These are phyloP conservation scores for Siphonodentalium dalli DNA, from an alignment of 2,888 invertebrate genomes.

Conservation along the genomic window DNA sequence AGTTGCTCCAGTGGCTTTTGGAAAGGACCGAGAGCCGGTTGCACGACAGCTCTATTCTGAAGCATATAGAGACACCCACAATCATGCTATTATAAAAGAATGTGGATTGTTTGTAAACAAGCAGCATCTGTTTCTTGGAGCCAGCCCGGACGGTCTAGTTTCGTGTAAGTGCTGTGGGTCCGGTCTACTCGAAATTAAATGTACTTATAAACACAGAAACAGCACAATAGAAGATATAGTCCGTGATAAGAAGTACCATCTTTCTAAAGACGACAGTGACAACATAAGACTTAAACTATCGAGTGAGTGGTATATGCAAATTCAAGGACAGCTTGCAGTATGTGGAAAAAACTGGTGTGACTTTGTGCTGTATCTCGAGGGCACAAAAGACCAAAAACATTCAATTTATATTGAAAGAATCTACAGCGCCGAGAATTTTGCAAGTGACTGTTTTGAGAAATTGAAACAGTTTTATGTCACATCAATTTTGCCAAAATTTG, in stretches of 20 bases:
- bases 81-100: neutral
- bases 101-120: constrained; percentile 7
- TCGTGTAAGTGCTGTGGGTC: constrained; percentile 17
- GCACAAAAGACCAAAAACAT: too few relatives aligned
- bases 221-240: constrained; percentile 1
- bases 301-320: constrained; percentile 14
- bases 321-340: constrained; percentile 16
- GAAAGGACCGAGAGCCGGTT: constrained; percentile 7
- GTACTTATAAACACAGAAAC: constrained; percentile 7
- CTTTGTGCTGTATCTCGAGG: too few relatives aligned
- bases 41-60: constrained; percentile 9
- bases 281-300: constrained; percentile 3
- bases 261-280: constrained; percentile 7
- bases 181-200: constrained; percentile 16
- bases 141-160: constrained; percentile 15
- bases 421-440: too few relatives aligned
- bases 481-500: too few relatives aligned
- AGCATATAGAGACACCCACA: constrained; percentile 4
- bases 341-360: constrained; percentile 10
- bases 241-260: constrained; percentile 8
- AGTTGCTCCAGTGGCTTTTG: too few relatives aligned
- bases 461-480: too few relatives aligned
- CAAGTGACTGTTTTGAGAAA: too few relatives aligned
- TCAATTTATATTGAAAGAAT: too few relatives aligned
- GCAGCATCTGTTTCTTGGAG: constrained; percentile 8